phyloP scores from a whole-genome alignment of 2,888 invertebrate genomes.

The Idaea dimidiata region DNA sequence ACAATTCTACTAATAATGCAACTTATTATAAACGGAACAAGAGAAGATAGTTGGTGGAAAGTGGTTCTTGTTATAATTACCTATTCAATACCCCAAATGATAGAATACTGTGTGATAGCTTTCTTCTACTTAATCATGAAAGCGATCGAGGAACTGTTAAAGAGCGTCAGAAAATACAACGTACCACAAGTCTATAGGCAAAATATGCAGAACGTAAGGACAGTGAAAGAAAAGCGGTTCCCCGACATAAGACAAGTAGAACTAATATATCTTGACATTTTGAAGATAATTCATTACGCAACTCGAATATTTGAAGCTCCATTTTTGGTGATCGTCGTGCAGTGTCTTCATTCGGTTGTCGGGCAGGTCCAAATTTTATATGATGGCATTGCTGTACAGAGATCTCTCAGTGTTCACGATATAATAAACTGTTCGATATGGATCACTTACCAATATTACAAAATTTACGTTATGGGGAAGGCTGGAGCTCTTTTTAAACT shows the following conservation, averaged over 20 bases:
- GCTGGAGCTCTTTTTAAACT: constrained; percentile 51
- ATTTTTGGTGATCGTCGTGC: constrained; percentile 50
- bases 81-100: constrained; percentile 54
- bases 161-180: constrained; percentile 37
- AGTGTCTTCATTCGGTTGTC: constrained; percentile 63
- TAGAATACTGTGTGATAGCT: constrained; percentile 51
- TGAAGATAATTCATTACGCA: constrained; percentile 49
- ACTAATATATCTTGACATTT: constrained; percentile 45
- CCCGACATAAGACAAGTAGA: constrained; percentile 50
- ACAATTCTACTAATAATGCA: constrained; percentile 37
- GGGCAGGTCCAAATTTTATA: constrained; percentile 63
- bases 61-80: constrained; percentile 49
- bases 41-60: constrained; percentile 54
- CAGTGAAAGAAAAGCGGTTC: constrained; percentile 32
- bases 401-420: constrained; percentile 41
- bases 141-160: constrained; percentile 45
- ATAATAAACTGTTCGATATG: constrained; percentile 58
- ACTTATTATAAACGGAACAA: constrained; percentile 47
- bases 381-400: constrained; percentile 47
- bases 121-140: constrained; percentile 53
- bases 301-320: constrained; percentile 56
- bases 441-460: constrained; percentile 60
- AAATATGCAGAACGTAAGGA: constrained; percentile 29
- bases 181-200: background rate
- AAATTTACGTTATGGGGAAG: constrained; percentile 52